Base-by-base conservation (phyloP, 2,113 vertebrate species). In the Formicarius rufipectus region DNA sequence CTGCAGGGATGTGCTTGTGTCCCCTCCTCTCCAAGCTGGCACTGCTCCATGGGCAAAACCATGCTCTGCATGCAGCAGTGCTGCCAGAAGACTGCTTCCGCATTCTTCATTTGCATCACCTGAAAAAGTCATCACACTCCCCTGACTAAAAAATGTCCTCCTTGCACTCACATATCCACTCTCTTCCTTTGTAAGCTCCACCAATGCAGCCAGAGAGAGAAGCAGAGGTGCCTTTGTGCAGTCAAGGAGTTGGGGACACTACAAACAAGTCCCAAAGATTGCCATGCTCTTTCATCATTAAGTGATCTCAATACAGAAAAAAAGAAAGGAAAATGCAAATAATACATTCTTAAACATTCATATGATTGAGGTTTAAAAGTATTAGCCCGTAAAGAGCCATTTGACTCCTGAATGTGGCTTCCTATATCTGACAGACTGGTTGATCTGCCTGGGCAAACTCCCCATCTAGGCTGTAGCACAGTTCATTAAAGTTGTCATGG, bases 251-350 rank as follows among this genome's bases (percentile, higher is more conserved):
- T 60, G 33, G n/a, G 10, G 39, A 78, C 40, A 11, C 14, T 33
- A 19, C 0, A 0, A 45, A 10, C 28, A 35, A 42, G 10, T 33
- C 33, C 9, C 52, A 37, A 63, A 82, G 10, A 35, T 19, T 9
- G 5, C 10, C 8, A 2, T 7, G 0, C 7, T 73, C n/a, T 88
- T 80, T 67, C 28, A 10, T 21, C 23, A 45, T 28, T 73, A 55
- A 20, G 12, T 30, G 23, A 4, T 30, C 21, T 68, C 33, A 52
- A 3, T 33, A 8, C 16, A 39, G 16, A 30, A 12, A 10, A n/a
- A 35, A 23, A 58, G 25, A 9, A 3, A 49, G 12, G 3, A 28
- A 56, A 67, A 31, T 3, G 1, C 6, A 75, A 72, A 58, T 40
- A 67, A 47, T 84, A 20, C 40, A 6, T 23, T 87, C 68, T 55